Conservation (phyloP, 2,888 invertebrate species). For the Tenodera sinensis region DNA sequence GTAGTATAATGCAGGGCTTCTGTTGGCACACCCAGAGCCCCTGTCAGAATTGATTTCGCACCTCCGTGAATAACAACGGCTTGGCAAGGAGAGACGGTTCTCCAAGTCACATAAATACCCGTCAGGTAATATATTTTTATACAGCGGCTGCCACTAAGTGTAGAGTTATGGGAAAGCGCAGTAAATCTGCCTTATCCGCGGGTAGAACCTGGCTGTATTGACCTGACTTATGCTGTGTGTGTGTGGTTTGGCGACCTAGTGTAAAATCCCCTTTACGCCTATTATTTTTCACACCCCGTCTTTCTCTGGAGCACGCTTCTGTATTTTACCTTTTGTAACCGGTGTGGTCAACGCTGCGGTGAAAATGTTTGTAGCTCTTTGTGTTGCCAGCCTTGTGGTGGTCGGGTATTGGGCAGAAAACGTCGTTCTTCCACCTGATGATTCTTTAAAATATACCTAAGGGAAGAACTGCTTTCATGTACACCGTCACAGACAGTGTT, state of each 20-base stretch:
- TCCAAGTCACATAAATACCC: background rate
- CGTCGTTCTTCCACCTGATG: too few species aligned
- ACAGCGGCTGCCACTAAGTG: background rate
- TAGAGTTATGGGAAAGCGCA: background rate
- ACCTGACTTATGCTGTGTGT: background rate
- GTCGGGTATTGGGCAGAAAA: too few species aligned
- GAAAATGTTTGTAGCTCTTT: background rate
- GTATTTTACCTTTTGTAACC: background rate
- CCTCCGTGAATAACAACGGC: background rate
- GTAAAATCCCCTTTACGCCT: background rate
- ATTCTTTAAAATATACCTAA: too few species aligned
- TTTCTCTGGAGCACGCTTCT: background rate
- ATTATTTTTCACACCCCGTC: background rate
- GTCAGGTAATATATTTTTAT: constrained; percentile 11
- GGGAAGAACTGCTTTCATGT: too few species aligned
- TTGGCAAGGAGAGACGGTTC: background rate
- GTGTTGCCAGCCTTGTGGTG: background rate
- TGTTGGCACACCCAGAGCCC: background rate
- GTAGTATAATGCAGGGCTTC: background rate
- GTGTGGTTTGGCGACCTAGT: background rate
- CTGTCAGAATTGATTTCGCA: background rate
- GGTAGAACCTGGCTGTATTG: background rate
- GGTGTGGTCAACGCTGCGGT: background rate
- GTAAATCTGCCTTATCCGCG: constrained; percentile 7
- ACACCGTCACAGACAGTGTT: too few species aligned